Evolutionary conservation across 2,888 invertebrate genomes (phyloP).

Genomic region (Branchinecta sandiegonensis): DNA sequence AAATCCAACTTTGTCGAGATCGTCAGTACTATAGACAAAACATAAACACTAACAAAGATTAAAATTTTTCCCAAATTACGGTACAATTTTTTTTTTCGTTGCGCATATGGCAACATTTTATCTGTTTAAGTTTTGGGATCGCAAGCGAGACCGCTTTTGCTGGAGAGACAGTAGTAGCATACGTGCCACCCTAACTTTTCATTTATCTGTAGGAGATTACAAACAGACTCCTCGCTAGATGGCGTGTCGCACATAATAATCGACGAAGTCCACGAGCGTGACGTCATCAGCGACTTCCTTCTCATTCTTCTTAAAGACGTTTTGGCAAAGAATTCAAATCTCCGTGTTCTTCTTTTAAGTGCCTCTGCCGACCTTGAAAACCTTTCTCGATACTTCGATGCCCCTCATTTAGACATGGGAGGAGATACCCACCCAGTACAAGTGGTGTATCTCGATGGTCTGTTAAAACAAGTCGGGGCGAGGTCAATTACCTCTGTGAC

Average conservation of each 20-base stretch:
- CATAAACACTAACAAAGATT: too few species aligned
- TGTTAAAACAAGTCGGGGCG: background rate
- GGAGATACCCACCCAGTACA: slow-evolving; percentile 48
- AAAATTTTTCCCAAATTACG: too few species aligned
- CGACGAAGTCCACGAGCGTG: slow-evolving; percentile 60
- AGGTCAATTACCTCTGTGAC: background rate
- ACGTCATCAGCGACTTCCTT: slow-evolving; percentile 50
- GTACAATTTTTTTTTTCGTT: too few species aligned
- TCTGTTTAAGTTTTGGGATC: too few species aligned
- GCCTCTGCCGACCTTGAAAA: slow-evolving; percentile 50
- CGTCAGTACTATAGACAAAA: too few species aligned
- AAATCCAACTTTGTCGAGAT: too few species aligned
- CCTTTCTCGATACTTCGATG: slow-evolving; percentile 44
- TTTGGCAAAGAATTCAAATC: slow-evolving; percentile 39
- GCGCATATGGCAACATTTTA: too few species aligned
- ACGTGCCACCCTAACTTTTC: background rate
- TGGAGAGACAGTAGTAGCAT: too few species aligned
- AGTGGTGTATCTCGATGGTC: slow-evolving; percentile 40
- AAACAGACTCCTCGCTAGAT: slow-evolving; percentile 33
- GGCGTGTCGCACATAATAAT: slow-evolving; percentile 52
- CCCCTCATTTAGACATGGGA: slow-evolving; percentile 37
- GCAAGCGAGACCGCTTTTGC: too few species aligned
- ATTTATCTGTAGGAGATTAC: slow-evolving; percentile 24
- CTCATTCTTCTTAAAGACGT: slow-evolving; percentile 43
- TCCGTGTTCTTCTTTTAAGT: slow-evolving; percentile 52